Evolutionary conservation across 1,140 invertebrate species (phyloP).

Genomic region (Halictus rubicundus): DNA sequence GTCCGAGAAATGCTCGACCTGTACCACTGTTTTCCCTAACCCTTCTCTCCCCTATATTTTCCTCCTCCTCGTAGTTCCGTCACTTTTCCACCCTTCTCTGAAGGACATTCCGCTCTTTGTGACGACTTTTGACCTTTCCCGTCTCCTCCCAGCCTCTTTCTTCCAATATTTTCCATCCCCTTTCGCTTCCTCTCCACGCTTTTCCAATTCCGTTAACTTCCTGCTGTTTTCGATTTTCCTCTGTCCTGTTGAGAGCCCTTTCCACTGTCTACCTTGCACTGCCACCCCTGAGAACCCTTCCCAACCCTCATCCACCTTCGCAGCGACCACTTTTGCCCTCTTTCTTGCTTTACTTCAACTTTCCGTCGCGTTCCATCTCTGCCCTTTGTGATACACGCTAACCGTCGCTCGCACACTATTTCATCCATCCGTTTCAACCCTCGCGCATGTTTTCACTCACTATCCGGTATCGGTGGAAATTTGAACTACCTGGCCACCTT

Average conservation of each 20-base stretch:
- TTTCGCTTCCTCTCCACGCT: background rate
- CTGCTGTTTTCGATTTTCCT: background rate
- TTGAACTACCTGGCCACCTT: background rate
- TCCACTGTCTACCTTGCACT: background rate
- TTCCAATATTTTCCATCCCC: background rate
- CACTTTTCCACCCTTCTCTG: background rate
- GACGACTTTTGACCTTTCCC: background rate
- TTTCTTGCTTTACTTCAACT: background rate
- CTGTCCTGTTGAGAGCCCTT: background rate
- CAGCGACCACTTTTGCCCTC: background rate
- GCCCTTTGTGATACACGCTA: background rate
- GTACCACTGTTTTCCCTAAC: background rate
- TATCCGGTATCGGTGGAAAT: background rate
- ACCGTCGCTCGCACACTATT: background rate
- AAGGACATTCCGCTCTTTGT: background rate
- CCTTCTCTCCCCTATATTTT: constrained; percentile 3
- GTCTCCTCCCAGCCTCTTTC: background rate
- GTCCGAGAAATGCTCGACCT: constrained; percentile 47
- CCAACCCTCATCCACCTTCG: background rate
- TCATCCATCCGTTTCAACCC: background rate
- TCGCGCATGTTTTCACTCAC: background rate
- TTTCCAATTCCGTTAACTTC: background rate
- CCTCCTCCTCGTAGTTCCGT: background rate
- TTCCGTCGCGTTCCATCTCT: background rate
- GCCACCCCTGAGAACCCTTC: background rate